phyloP scores from a whole-genome alignment of 2,888 invertebrate species.

The Agrochola macilenta region DNA sequence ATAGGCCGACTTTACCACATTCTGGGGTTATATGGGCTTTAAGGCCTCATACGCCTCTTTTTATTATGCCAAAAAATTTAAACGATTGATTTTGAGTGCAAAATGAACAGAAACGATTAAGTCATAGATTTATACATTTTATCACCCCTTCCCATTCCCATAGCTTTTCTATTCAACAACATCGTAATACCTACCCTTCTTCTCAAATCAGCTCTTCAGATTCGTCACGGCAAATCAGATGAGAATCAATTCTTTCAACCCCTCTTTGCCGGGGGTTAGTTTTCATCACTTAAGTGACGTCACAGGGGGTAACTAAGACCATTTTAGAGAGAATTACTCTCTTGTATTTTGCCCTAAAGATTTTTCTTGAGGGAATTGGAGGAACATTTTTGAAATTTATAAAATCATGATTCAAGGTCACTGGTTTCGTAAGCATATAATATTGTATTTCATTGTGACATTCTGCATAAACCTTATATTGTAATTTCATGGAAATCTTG shows the following conservation, averaged over 20 bases:
- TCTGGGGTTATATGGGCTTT: no score
- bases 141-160: not conserved
- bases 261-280: constrained; percentile 45
- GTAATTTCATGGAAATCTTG: not conserved
- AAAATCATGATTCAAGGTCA: no score
- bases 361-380: not conserved
- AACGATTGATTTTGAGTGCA: not conserved
- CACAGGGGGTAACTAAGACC: constrained; percentile 44
- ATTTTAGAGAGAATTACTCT: constrained; percentile 34
- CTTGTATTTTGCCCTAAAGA: constrained; percentile 21
- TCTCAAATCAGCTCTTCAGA: constrained; percentile 30
- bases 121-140: not conserved
- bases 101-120: not conserved
- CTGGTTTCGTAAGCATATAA: not conserved
- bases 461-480: no score
- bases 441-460: no score
- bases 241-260: constrained; percentile 52
- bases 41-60: no score
- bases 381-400: not conserved
- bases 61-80: not conserved
- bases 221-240: constrained; percentile 59
- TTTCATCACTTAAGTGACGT: constrained; percentile 52
- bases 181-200: constrained; percentile 20
- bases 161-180: not conserved
- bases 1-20: not conserved